Evolutionary conservation across 2,113 vertebrate species (phyloP).

Genomic region (Pachyramphus minor): DNA sequence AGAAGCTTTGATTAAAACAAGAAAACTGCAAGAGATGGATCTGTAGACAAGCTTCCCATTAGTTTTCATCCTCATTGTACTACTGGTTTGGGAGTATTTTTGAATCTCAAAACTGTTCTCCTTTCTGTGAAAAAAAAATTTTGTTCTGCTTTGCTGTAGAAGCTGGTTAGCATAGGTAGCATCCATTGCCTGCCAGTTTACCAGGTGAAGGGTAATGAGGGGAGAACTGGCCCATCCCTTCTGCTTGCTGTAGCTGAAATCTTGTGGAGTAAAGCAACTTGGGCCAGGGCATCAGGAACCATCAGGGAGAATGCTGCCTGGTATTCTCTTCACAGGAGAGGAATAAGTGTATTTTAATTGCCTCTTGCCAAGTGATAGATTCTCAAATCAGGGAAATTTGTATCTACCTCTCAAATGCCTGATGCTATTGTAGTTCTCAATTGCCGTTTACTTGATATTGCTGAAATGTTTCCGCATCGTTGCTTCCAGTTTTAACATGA

Average conservation of each 20-base stretch:
- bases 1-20: not conserved
- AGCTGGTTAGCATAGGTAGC: not conserved
- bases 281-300: not conserved
- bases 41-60: not conserved
- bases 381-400: not conserved
- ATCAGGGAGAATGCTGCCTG: not conserved
- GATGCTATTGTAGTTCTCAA: constrained; percentile 11
- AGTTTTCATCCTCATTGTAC: not conserved
- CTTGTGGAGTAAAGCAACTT: not conserved
- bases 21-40: not conserved
- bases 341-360: constrained; percentile 2
- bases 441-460: not conserved
- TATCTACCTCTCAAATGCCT: not conserved
- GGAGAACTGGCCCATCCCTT: not conserved
- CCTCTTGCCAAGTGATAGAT: not conserved
- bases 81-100: not conserved
- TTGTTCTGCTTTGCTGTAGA: not conserved
- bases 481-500: not conserved
- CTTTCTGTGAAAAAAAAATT: not conserved
- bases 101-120: not conserved
- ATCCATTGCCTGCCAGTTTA: not conserved
- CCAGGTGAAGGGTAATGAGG: rapidly evolving
- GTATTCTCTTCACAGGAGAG: not conserved
- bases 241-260: not conserved
- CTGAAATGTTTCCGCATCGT: not conserved